Evolutionary conservation across 1,140 invertebrate species (phyloP).

Genomic region (Sycophaga agraensis): DNA sequence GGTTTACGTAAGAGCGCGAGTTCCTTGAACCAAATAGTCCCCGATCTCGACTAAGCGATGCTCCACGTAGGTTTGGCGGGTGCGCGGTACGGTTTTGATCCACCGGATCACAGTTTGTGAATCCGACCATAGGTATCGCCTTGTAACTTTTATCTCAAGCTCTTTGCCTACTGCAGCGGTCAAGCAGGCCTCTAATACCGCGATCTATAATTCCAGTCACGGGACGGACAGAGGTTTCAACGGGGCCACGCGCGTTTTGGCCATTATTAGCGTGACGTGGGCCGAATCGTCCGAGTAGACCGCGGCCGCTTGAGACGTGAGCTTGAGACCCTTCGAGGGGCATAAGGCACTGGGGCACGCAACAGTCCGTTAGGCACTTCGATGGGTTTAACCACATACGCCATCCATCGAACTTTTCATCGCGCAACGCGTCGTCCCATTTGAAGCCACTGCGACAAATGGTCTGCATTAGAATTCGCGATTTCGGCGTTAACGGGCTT

Average conservation of each 20-base stretch:
- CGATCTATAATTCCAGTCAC: neutral
- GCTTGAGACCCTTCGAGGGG: no score
- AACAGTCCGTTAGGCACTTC: no score
- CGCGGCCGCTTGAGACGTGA: no score
- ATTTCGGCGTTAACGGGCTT: no score
- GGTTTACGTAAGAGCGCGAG: neutral
- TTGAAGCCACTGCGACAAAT: no score
- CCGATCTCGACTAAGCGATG: neutral
- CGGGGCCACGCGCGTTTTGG: neutral
- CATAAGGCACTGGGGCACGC: no score
- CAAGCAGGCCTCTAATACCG: neutral
- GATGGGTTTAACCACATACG: no score
- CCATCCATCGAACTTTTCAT: no score
- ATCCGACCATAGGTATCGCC: neutral
- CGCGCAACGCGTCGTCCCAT: no score
- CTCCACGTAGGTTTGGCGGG: neutral
- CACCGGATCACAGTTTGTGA: slow-evolving; percentile 28
- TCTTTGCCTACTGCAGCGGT: neutral
- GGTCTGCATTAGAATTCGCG: no score
- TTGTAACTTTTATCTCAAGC: neutral
- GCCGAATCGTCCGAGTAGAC: neutral
- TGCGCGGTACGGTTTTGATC: slow-evolving; percentile 30
- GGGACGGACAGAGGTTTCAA: neutral
- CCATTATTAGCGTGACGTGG: neutral
- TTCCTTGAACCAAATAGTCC: neutral